Conservation (phyloP, 2,888 invertebrate species). For the Andrena flavipes region DNA sequence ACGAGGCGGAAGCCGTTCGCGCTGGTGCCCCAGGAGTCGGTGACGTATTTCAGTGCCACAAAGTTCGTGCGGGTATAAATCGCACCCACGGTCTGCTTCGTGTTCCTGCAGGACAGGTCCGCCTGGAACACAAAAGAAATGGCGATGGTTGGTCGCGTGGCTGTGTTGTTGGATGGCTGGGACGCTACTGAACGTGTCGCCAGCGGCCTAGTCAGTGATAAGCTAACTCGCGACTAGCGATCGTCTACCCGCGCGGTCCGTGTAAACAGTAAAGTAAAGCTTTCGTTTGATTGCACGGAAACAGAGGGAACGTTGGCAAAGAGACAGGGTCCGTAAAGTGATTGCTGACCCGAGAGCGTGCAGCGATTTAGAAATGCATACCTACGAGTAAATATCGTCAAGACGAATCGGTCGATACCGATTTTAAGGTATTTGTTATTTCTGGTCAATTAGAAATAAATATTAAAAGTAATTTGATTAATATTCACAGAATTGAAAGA, state of each 20-base stretch:
- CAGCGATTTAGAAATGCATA: no score
- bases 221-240: not conserved
- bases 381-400: no score
- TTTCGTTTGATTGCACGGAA: not conserved
- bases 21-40: constrained; percentile 96
- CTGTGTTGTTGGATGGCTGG: not conserved
- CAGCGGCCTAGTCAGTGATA: not conserved
- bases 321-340: no score
- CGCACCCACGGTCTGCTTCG: constrained; percentile 94
- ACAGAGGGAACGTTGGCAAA: no score
- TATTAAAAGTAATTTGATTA: not conserved
- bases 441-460: no score
- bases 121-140: constrained; percentile 88
- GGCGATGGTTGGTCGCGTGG: constrained; percentile 41
- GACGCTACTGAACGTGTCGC: not conserved
- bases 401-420: no score
- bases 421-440: no score
- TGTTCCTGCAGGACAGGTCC: constrained; percentile 96
- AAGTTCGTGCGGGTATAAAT: constrained; percentile 97
- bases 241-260: not conserved
- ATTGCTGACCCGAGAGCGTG: no score
- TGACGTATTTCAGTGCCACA: constrained; percentile 96
- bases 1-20: constrained; percentile 96
- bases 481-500: not conserved
- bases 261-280: constrained; percentile 8